Evolutionary conservation across 1,140 invertebrate genomes (phyloP).

Genomic region (Goniozus legneri): DNA sequence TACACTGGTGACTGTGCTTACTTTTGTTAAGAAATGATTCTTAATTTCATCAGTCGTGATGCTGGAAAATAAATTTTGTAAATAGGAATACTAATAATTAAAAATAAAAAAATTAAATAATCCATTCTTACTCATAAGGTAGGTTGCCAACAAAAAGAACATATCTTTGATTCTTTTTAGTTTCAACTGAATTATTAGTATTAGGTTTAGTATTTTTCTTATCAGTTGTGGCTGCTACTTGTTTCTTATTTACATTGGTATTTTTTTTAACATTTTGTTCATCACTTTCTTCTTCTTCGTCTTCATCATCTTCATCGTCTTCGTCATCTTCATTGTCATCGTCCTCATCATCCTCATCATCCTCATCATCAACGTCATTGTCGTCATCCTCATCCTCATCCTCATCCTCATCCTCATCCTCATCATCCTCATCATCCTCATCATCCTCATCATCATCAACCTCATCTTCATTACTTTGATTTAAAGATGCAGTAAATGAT

Average conservation of each 20-base stretch:
- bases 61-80: conserved; percentile 26
- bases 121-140: conserved; percentile 36
- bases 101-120: conserved; percentile 3
- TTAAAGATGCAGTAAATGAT: too few relatives aligned
- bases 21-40: conserved; percentile 52
- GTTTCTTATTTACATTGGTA: conserved; percentile 6
- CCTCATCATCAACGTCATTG: conserved; percentile 21
- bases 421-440: conserved; percentile 22
- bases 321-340: conserved; percentile 37
- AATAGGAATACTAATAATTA: conserved; percentile 1
- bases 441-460: conserved; percentile 1
- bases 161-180: conserved; percentile 54
- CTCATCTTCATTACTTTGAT: too few relatives aligned
- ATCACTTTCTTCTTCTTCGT: not conserved
- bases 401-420: conserved; percentile 24
- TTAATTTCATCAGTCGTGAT: conserved; percentile 43
- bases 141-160: conserved; percentile 57
- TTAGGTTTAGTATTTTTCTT: not conserved
- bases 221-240: not conserved
- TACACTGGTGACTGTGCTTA: conserved; percentile 41
- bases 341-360: conserved; percentile 49
- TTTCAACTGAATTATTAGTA: conserved; percentile 20
- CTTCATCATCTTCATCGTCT: conserved; percentile 37
- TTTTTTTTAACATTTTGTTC: conserved; percentile 9
- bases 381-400: conserved; percentile 37